phyloP scores from a whole-genome alignment of 2,797 vertebrate species.

The Takifugu rubripes region DNA sequence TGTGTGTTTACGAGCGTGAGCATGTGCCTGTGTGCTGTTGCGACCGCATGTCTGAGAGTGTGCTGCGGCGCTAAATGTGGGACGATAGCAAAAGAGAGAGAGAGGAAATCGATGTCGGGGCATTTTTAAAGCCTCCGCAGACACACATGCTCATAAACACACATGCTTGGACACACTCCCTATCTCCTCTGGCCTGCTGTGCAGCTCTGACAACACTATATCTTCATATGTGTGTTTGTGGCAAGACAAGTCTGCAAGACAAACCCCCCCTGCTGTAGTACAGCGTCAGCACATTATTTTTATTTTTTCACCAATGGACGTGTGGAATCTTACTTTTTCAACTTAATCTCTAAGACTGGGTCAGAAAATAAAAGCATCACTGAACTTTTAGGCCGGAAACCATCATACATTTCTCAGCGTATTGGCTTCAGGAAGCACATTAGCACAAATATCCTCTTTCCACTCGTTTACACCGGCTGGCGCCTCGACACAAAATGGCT shows the following conservation, averaged over 20 bases:
- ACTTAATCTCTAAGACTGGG: slow-evolving; percentile 4
- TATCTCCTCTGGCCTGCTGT: slow-evolving; percentile 44
- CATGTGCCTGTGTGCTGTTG: slow-evolving; percentile 22
- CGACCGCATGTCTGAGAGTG: slow-evolving; percentile 52
- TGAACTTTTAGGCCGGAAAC: slow-evolving; percentile 19
- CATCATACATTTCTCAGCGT: slow-evolving; percentile 13
- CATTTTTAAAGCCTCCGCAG: slow-evolving; percentile 47
- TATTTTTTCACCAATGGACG: background rate
- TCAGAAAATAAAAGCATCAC: slow-evolving; percentile 14
- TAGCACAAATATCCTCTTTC: slow-evolving; percentile 17
- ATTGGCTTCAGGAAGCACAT: slow-evolving; percentile 28
- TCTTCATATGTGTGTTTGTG: slow-evolving; percentile 19
- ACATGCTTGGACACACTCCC: slow-evolving; percentile 3
- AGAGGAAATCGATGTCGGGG: slow-evolving; percentile 63
- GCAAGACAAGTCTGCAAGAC: slow-evolving; percentile 21
- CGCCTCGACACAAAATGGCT: slow-evolving; percentile 30
- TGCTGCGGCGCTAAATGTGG: slow-evolving; percentile 61
- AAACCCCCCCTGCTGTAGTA: slow-evolving; percentile 27
- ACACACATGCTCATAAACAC: slow-evolving; percentile 14
- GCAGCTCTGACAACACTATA: slow-evolving; percentile 28
- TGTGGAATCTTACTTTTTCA: slow-evolving; percentile 4
- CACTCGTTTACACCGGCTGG: slow-evolving; percentile 24
- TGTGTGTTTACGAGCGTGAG: slow-evolving; percentile 42
- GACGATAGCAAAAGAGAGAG: slow-evolving; percentile 59
- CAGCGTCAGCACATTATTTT: slow-evolving; percentile 15